Evolutionary conservation across 2,797 vertebrate species (phyloP), one percentile per base, ranked within the genome.

Genomic region (Enteromius paludinosus): DNA sequence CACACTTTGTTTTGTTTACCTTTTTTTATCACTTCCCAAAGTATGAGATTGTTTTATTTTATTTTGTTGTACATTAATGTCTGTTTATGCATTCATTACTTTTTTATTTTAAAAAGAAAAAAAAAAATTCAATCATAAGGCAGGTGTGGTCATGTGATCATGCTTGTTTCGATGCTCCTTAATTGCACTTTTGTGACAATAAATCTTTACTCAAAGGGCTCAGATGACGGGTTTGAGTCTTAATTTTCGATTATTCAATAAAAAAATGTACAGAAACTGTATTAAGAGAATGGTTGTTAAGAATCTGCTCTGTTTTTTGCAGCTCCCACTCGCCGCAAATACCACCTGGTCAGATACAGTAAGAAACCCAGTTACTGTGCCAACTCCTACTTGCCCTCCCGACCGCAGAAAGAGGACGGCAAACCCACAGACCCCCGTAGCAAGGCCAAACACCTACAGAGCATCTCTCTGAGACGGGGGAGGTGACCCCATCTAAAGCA

Each of bases 381-480:
- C 72, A 93, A 90, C 84, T 92, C 94, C 77, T 93, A 93, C 28
- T 86, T 89, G 10, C 90, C 93, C 9, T 14, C 86, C 0, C 90
- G 89, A 30, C 88, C 90, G 68, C 95, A 93, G 91, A 94, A 93
- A 87, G 74, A 84, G 0, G 94, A 96, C 64, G 92, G 93, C 17
- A 88, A 92, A 23, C 91, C 95, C 72, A 90, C 95, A 59, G 97
- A 98, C 45, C 94, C 96, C 81, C 94, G 97, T 30, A 93, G 91
- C 86, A 97, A 93, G 89, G 95, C 96, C 92, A 95, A 94, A 79
- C 96, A 94, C 88, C 95, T 98, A 61, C 96, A 97, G 86, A 87
- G 90, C 82, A 97, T 98, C 90, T 97, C 96, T 20, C 92, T 96
- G 73, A 94, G 92, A 9, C 95, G 95, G 89, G 93, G 93, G 62